Evolutionary conservation across 1,140 invertebrate genomes (phyloP).

Genomic region (Brachionus calyciflorus): DNA sequence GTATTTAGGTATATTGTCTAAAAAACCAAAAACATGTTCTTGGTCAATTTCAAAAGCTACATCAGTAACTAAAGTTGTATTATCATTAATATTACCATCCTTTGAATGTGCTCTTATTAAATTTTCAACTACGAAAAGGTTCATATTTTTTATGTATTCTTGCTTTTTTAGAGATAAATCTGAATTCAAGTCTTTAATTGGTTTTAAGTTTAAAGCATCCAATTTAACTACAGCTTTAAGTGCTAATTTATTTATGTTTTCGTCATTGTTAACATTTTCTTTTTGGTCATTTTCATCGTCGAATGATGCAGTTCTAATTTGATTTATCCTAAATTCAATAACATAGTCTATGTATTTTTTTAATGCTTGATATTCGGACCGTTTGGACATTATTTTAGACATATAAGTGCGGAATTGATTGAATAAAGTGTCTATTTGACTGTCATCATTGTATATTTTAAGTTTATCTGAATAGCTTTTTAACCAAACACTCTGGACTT

Average conservation of each 20-base stretch:
- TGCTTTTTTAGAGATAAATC: not conserved
- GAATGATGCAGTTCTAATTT: not conserved
- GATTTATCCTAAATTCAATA: not conserved
- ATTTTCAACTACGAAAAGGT: not conserved
- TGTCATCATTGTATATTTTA: constrained; percentile 20
- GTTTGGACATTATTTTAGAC: constrained; percentile 38
- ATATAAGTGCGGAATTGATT: not conserved
- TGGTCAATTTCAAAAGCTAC: constrained; percentile 1
- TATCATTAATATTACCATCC: constrained; percentile 33
- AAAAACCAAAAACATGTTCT: not conserved
- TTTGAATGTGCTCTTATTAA: constrained; percentile 44
- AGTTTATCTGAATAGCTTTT: constrained; percentile 33
- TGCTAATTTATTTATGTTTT: not conserved
- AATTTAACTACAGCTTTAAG: constrained; percentile 1
- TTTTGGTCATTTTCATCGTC: not conserved
- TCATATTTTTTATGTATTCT: not conserved
- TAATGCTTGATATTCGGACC: not conserved
- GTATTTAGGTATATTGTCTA: not conserved
- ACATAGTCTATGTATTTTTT: constrained; percentile 24
- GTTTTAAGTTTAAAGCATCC: not conserved
- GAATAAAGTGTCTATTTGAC: constrained; percentile 19
- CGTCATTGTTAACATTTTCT: constrained; percentile 2
- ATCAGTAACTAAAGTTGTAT: not conserved
- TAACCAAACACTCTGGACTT: constrained; percentile 10
- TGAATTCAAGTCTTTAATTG: not conserved